Evolutionary conservation across 2,888 invertebrate species (phyloP), one percentile per base, ranked within the genome.

Genomic region (Platycnemis pennipes): DNA sequence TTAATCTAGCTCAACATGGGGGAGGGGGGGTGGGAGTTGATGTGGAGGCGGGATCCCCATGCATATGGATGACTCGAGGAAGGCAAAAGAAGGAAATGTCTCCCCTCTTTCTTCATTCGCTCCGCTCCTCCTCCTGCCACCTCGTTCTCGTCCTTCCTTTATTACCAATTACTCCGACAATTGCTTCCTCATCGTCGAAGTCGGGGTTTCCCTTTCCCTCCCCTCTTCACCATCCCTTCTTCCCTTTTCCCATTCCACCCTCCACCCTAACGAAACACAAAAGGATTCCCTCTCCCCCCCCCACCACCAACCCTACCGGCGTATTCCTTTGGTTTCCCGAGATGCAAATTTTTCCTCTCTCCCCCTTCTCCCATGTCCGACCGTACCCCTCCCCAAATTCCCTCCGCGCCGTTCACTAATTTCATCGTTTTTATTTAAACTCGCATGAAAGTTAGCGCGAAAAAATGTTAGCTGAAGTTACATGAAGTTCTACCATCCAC

Each of bases 111-210:
- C 77, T 77, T 8, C 8, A 16, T 7, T 44, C 5, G 16, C 26
- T 44, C 44, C 44, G 22, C 45, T 22, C 22, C 42, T 7, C 49
- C 19, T 87, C 7, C 87, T 87, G n/a, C 4, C 63, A 8, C 13
- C 11, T 42, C 89, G 4, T 19, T 56, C 45, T 44, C 37, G 77
- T 77, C 37, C 77, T 26, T 77, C 13, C 91, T 69, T 44, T 91
- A 91, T 91, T 69, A 69, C 91, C 56, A 91, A 91, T 91, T 91
- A 91, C 91, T n/a, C 91, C 45, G n/a, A 91, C 63, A 91, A 91
- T 91, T 91, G 91, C 63, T 91, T 91, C 91, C 63, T 44, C 63
- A 5, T 26, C 77, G 77, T 77, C 77, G 77, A 77, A 77, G 77
- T 31, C 77, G 77, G 77, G 77, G 13, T 26, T 8, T 77, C 77